These are phyloP conservation scores for Elephas maximus DNA, from an alignment of 2,113 vertebrate species.

Conservation along the genomic window DNA sequence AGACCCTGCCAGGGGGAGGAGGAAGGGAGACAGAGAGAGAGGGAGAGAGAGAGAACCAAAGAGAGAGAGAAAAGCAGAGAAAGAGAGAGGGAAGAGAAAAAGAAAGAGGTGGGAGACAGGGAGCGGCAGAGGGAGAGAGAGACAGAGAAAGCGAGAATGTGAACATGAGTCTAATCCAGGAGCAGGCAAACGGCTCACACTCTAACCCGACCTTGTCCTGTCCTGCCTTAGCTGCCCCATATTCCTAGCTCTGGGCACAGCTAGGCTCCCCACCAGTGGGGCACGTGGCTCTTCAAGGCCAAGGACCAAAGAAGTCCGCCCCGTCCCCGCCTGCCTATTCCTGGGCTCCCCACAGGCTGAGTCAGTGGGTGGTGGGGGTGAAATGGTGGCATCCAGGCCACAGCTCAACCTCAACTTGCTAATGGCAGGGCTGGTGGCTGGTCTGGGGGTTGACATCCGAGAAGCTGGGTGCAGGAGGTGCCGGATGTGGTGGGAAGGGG, in stretches of 20 bases:
- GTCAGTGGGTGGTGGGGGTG: background rate
- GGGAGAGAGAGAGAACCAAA: background rate
- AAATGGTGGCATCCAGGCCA: background rate
- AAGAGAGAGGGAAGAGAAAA: too few relatives aligned
- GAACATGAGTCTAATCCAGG: background rate
- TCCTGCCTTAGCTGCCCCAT: background rate
- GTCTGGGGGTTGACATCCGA: background rate
- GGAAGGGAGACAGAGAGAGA: background rate
- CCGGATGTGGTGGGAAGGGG: fast-evolving
- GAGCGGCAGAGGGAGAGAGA: too few relatives aligned
- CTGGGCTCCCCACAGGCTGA: background rate
- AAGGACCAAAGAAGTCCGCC: fast-evolving
- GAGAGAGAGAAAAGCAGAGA: background rate
- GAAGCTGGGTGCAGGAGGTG: fast-evolving
- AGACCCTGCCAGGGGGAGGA: background rate
- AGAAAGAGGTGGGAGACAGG: too few relatives aligned
- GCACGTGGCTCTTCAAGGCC: too few relatives aligned
- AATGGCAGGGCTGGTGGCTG: background rate
- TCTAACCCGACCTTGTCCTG: background rate
- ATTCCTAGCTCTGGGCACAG: background rate
- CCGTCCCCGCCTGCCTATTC: background rate
- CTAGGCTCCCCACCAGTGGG: background rate
- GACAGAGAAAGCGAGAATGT: fast-evolving
- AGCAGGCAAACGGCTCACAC: background rate
- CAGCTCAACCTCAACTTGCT: background rate